Evolutionary conservation across 2,797 vertebrate genomes (phyloP).

Genomic region (Darevskia mixta): DNA sequence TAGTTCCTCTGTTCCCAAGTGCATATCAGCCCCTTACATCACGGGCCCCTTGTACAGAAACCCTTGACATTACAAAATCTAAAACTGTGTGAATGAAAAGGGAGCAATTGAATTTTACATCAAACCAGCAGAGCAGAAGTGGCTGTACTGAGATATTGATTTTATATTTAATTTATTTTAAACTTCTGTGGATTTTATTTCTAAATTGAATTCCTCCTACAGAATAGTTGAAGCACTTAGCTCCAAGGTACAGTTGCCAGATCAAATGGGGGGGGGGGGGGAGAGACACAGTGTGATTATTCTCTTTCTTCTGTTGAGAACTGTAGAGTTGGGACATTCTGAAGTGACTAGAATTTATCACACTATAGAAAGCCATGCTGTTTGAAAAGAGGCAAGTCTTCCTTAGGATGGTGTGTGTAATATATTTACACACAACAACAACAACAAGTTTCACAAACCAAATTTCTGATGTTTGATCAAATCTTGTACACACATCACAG

Average conservation of each 20-base stretch:
- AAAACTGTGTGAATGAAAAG: background rate
- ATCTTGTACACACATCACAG: background rate
- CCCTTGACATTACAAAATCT: background rate
- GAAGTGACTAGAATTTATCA: background rate
- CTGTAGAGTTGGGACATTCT: background rate
- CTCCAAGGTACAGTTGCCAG: background rate
- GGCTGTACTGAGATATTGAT: constrained; percentile 8
- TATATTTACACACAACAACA: no score
- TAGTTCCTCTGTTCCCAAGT: background rate
- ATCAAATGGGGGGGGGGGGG: background rate
- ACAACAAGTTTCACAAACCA: no score
- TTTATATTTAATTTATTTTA: constrained; percentile 18
- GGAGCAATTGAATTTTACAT: background rate
- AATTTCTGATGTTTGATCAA: no score
- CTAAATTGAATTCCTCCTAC: background rate
- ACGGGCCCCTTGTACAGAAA: background rate
- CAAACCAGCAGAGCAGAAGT: background rate
- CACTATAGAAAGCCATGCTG: background rate
- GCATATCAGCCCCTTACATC: background rate
- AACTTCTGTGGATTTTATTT: background rate
- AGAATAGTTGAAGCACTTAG: background rate
- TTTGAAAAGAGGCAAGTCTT: background rate
- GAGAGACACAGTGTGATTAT: background rate
- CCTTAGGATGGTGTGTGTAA: background rate
- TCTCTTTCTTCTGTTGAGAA: background rate